Conservation (phyloP, 2,113 vertebrate species). For the Sapajus apella region DNA sequence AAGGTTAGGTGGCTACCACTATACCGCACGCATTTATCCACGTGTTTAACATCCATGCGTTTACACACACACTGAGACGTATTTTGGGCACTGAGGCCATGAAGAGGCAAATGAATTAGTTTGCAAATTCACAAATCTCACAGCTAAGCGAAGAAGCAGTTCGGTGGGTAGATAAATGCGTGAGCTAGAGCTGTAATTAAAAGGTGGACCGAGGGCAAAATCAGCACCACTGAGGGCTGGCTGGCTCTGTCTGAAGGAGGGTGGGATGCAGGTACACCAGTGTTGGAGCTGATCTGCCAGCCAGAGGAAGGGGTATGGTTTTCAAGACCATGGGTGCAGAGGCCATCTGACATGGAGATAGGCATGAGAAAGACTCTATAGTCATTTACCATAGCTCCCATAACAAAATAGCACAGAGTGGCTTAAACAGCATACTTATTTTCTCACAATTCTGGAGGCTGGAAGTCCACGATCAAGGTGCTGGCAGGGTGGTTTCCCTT, state of each 20-base stretch:
- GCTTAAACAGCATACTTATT: background rate
- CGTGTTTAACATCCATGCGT: background rate
- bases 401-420: background rate
- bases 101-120: background rate
- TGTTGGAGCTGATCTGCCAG: background rate
- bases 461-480: background rate
- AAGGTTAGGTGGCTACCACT: no score
- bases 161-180: background rate
- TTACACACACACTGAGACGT: background rate
- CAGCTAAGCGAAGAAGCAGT: background rate
- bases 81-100: background rate
- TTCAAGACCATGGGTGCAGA: background rate
- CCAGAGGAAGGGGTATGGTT: background rate
- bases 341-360: background rate
- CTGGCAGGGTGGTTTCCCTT: background rate
- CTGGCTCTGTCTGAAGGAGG: background rate
- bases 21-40: background rate
- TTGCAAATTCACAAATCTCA: background rate
- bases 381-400: background rate
- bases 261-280: rapidly evolving
- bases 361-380: background rate
- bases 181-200: background rate
- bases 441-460: background rate
- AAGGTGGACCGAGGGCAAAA: background rate
- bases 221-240: background rate